Percentiles rank a stretch among this genome's conserved stretches.
These are phyloP conservation scores for Taphrorychus bicolor DNA, from an alignment of 2,888 invertebrate genomes.

Conservation along the genomic window DNA sequence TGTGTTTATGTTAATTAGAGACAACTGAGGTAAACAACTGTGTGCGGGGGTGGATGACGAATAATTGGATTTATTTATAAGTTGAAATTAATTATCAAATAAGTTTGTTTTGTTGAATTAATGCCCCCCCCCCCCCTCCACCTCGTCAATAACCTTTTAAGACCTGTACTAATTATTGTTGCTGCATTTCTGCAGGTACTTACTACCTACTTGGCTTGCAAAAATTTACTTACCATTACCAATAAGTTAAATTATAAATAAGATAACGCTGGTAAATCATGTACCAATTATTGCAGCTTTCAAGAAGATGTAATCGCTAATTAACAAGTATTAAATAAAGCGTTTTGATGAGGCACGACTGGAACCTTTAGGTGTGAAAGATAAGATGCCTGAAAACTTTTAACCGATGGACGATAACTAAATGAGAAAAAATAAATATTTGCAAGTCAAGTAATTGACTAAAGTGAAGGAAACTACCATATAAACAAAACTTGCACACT, in stretches of 20 bases:
- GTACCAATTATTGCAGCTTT: constrained; percentile 12
- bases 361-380: neutral
- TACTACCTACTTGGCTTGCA: too few relatives aligned
- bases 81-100: too few relatives aligned
- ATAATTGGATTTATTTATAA: too few relatives aligned
- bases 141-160: too few relatives aligned
- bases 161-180: too few relatives aligned
- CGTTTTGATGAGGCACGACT: constrained; percentile 4
- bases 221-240: too few relatives aligned
- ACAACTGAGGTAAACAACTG: neutral
- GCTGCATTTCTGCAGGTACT: too few relatives aligned
- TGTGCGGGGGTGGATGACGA: neutral
- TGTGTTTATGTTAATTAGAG: constrained; percentile 1
- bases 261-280: neutral
- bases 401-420: neutral
- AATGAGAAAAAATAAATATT: neutral
- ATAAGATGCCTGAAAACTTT: neutral
- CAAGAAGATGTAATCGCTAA: constrained; percentile 20
- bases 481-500: too few relatives aligned
- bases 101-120: neutral
- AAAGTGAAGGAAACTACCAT: too few relatives aligned
- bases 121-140: too few relatives aligned
- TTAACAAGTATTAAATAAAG: constrained; percentile 1
- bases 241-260: too few relatives aligned
- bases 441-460: too few relatives aligned